Conservation (phyloP, 2,113 vertebrate species). For the Crotalus horridus region DNA sequence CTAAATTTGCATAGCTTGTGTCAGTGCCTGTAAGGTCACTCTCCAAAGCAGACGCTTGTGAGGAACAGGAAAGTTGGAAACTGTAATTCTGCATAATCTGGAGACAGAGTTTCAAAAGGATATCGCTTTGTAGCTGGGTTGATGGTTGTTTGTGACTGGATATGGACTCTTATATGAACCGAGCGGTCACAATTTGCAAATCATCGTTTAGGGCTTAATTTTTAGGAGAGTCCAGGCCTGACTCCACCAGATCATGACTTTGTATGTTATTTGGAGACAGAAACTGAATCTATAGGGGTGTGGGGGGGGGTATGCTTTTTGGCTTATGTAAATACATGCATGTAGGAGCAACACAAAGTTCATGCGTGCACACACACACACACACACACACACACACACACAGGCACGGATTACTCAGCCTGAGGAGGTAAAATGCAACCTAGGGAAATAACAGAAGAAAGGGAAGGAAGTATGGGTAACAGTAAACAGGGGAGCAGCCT, state of each 20-base stretch:
- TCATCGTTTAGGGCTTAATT: not conserved
- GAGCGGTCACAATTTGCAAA: not conserved
- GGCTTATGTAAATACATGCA: not conserved
- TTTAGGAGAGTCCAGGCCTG: not conserved
- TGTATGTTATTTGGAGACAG: not conserved
- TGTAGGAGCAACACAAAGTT: not conserved
- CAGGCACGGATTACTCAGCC: not conserved
- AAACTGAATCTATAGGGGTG: not conserved
- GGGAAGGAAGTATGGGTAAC: not conserved
- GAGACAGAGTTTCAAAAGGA: not conserved
- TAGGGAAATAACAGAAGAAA: not conserved
- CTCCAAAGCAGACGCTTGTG: not conserved
- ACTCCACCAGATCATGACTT: not conserved
- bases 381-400: not conserved
- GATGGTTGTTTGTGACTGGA: not conserved
- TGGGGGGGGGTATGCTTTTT: not conserved
- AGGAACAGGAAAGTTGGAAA: not conserved
- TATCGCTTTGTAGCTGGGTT: not conserved
- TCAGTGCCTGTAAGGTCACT: not conserved
- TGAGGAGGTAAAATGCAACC: not conserved
- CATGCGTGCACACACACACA: not conserved
- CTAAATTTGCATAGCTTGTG: no score
- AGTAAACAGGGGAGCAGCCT: not conserved
- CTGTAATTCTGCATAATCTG: not conserved
- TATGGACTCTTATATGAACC: not conserved